phyloP scores from a whole-genome alignment of 2,113 vertebrate species.

The Mirounga angustirostris region DNA sequence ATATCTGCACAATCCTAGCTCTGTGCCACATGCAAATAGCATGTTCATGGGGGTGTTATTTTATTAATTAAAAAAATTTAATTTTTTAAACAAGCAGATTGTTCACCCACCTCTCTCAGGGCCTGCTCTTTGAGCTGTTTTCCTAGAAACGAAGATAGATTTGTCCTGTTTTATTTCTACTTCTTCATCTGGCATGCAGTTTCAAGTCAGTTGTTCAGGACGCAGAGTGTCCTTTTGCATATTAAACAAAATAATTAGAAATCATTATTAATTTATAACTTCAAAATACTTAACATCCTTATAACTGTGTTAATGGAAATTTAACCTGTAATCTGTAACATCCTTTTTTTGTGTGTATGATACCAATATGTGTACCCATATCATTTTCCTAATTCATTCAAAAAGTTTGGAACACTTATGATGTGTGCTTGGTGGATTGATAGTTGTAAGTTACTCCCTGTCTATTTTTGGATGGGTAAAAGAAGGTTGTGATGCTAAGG shows the following conservation, averaged over 20 bases:
- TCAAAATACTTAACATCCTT: background rate
- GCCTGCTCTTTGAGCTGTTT: constrained; percentile 17
- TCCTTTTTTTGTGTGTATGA: background rate
- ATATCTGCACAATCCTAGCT: background rate
- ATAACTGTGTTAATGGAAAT: background rate
- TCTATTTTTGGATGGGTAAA: background rate
- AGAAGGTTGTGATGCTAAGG: background rate
- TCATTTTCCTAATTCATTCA: background rate
- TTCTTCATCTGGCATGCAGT: background rate
- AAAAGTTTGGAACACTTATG: background rate
- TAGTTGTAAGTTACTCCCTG: background rate
- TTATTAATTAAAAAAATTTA: background rate
- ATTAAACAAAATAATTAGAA: background rate
- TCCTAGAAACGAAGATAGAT: background rate
- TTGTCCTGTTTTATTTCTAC: background rate
- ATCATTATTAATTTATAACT: background rate
- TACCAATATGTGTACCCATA: background rate
- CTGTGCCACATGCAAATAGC: background rate
- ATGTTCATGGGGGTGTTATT: background rate
- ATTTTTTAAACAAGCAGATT: constrained; percentile 28
- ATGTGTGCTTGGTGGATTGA: background rate
- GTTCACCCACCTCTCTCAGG: background rate
- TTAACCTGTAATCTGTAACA: background rate
- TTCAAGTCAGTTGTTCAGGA: background rate
- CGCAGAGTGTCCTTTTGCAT: background rate